Evolutionary conservation across 2,888 invertebrate genomes (phyloP), one percentile per base, ranked within the genome.

Genomic region (Oscheius sp.): DNA sequence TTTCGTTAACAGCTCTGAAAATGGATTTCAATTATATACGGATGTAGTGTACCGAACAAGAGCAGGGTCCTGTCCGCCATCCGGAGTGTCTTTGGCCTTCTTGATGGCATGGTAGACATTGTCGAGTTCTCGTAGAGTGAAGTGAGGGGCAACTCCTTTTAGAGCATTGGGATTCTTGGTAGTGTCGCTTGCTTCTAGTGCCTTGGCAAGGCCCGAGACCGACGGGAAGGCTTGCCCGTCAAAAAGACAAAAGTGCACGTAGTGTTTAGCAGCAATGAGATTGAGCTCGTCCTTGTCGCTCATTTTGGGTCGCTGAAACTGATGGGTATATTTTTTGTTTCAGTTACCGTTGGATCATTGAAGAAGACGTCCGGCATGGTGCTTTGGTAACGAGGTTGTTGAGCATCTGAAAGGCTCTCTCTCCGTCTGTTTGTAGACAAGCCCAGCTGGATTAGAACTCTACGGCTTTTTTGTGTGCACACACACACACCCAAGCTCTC

Each of bases 331-430:
- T 3, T 53, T 9, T 66, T 32, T 65, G 48, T 50, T 33, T 65
- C 4, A 11, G 29, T 33, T 37, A 53, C 53, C 48, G 21, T 50
- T 21, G 63, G 48, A 21, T 60, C 60, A 37, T 60, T 60, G 37
- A 63, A 63, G 11, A 47, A 21, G 48, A 63, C 48, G 48, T 63
- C 48, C 29, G 63, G 50, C 63, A 63, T 63, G n/a, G 47, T 63
- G 48, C 63, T 63, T 63, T 50, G 63, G 63, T 47, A 48, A 48
- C 62, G 11, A 62, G 21, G 21, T 21, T 21, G 21, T 21, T 21
- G 42, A 62, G 62, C 62, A 29, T 62, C 62, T 62, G 62, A 42
- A 62, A 62, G 21, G 21, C 21, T 21, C 21, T 21, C 21, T 21
- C 21, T 21, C 21, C 21, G 21, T 21, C 21, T 21, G 21, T 21